A percentile compares a stretch with the other conserved stretches of the same genome.
phyloP scores from a whole-genome alignment of 2,113 vertebrate genomes.

The Maccullochella peelii region DNA sequence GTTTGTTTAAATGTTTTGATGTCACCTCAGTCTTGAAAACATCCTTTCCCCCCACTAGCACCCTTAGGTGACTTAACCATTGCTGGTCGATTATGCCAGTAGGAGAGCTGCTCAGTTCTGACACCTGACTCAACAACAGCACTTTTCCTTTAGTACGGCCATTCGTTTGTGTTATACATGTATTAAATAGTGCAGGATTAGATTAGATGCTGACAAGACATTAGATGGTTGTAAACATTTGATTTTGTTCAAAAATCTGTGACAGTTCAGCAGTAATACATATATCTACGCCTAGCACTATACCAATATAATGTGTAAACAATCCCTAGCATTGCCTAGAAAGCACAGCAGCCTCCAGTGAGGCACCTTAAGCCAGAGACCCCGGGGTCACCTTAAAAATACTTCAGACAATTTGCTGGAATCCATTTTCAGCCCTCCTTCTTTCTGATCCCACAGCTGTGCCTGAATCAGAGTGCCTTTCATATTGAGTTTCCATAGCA shows the following conservation, averaged over 20 bases:
- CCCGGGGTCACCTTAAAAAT: not conserved
- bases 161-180: not conserved
- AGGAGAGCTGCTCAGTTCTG: not conserved
- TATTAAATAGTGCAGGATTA: not conserved
- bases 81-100: not conserved
- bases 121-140: not conserved
- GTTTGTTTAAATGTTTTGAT: not conserved
- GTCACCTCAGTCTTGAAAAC: not conserved
- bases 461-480: not conserved
- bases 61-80: not conserved
- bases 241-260: not conserved
- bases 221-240: not conserved
- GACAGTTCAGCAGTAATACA: not conserved
- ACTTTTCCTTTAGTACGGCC: not conserved
- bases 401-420: not conserved
- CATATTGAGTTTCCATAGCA: slow-evolving; percentile 1
- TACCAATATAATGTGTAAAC: not conserved
- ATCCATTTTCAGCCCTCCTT: not conserved
- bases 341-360: not conserved
- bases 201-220: not conserved
- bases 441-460: slow-evolving; percentile 10
- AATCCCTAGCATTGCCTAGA: not conserved
- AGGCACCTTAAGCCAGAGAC: not conserved
- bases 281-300: not conserved
- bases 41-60: not conserved